Conservation (phyloP, 2,113 vertebrate genomes). For the Glaucomys volans region DNA sequence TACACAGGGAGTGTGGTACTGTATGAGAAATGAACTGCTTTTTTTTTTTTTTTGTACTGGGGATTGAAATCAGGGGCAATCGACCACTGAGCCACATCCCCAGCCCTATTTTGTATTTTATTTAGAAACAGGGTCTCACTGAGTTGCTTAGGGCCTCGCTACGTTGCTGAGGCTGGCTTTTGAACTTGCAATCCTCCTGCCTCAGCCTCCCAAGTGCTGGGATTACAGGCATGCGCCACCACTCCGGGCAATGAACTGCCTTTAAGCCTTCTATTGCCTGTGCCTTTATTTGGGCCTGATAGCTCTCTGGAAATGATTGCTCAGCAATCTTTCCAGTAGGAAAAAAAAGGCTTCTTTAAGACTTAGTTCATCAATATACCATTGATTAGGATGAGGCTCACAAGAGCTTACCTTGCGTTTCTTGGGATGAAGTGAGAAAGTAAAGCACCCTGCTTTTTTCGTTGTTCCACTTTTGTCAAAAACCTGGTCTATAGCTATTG, state of each 20-base stretch:
- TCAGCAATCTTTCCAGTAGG: background rate
- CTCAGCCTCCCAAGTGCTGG: too few species aligned
- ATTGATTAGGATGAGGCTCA: background rate
- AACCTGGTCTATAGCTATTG: background rate
- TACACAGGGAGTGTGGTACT: background rate
- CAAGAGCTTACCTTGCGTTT: background rate
- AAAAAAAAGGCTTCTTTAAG: background rate
- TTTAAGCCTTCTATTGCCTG: background rate
- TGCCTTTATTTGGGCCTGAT: background rate
- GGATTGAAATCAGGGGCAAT: too few species aligned
- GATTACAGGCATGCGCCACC: too few species aligned
- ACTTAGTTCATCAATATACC: background rate
- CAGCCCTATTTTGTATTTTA: too few species aligned
- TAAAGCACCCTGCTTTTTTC: background rate
- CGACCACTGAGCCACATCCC: too few species aligned
- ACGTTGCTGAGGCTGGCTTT: too few species aligned
- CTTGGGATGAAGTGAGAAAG: background rate
- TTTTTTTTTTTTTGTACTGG: too few species aligned
- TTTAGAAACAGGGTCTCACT: too few species aligned
- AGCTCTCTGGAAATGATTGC: background rate
- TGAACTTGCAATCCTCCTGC: too few species aligned
- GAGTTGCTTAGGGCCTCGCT: too few species aligned
- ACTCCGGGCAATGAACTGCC: too few species aligned
- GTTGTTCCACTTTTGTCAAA: slow-evolving; percentile 25
- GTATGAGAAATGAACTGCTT: background rate